These are phyloP conservation scores for Prosopocoilus inquinatus DNA, from an alignment of 2,888 invertebrate species.

Conservation along the genomic window DNA sequence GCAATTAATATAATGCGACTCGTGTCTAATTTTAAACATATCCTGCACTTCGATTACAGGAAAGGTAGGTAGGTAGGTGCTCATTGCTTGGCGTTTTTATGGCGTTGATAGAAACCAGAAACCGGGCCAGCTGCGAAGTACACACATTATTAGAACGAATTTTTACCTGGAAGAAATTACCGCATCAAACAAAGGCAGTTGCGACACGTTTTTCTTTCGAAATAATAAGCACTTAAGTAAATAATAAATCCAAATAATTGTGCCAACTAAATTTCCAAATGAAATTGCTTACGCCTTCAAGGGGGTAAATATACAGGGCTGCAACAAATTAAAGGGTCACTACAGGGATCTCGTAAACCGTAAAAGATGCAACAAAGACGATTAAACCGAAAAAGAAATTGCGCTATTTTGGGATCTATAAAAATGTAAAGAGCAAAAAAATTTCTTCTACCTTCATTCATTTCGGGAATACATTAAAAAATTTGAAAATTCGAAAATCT, in stretches of 20 bases:
- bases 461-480: too few species aligned
- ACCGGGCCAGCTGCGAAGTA: constrained; percentile 25
- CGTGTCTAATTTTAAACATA: constrained; percentile 21
- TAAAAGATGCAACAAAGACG: too few species aligned
- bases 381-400: too few species aligned
- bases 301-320: too few species aligned
- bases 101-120: constrained; percentile 27
- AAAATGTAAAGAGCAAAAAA: too few species aligned
- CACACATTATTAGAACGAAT: constrained; percentile 26
- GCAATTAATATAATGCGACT: too few species aligned
- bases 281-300: too few species aligned
- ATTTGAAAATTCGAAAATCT: too few species aligned
- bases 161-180: constrained; percentile 23
- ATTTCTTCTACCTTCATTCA: too few species aligned
- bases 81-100: constrained; percentile 21
- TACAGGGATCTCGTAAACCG: too few species aligned
- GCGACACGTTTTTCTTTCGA: constrained; percentile 27
- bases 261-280: neutral
- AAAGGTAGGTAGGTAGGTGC: constrained; percentile 19
- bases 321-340: too few species aligned
- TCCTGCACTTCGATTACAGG: constrained; percentile 16
- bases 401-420: too few species aligned
- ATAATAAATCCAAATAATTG: constrained; percentile 1
- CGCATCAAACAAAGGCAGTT: constrained; percentile 29
- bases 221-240: neutral